Base-by-base conservation (phyloP, 1,140 invertebrate genomes). In the Aporrectodea caliginosa region DNA sequence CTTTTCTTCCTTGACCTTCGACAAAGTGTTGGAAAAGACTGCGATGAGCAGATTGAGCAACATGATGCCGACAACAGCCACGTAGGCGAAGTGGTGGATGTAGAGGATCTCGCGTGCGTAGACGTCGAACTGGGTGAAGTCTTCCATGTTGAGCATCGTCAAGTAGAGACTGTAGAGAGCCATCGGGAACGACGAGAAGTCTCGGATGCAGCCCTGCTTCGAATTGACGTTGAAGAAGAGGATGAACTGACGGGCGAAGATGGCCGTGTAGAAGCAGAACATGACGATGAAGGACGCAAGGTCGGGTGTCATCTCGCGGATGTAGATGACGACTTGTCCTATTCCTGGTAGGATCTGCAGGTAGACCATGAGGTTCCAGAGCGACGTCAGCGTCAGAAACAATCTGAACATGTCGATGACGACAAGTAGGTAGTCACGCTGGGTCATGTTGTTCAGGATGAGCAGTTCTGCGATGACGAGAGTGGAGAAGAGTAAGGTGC, bases 191-290 rank as follows among this genome's bases (percentile, higher is more conserved):
- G 43, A 58, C 43, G 43, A 58, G 43, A 58, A 58, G 22, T 58
- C 43, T 6, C 43, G 43, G 22, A 58, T 58, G 43, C 43, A 58
- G 43, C 43, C 43, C 43, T 58, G 43, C 22, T 58, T 58, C 43
- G 43, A 58, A 22, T 58, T 58, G 43, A 58, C 43, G 43, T 58
- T 58, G 43, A 58, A 58, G 43, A 58, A 58, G 43, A 58, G 43
- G 43, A 58, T 58, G 43, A 58, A 58, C 43, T 58, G 43, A 58
- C 43, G 43, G 43, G 43, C 43, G 43, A 58, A 58, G 43, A 58
- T 58, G 43, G 43, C 43, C 43, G 43, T 58, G 43, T 58, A 58
- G 43, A 58, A 58, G 43, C 43, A 58, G 43, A 58, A 58, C 43
- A 58, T 58, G 43, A 58, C 43, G 43, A 58, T 58, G 43, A 58